Evolutionary conservation across 2,797 vertebrate genomes (phyloP), one percentile per base, ranked within the genome.

Genomic region (Xerus rutilus): DNA sequence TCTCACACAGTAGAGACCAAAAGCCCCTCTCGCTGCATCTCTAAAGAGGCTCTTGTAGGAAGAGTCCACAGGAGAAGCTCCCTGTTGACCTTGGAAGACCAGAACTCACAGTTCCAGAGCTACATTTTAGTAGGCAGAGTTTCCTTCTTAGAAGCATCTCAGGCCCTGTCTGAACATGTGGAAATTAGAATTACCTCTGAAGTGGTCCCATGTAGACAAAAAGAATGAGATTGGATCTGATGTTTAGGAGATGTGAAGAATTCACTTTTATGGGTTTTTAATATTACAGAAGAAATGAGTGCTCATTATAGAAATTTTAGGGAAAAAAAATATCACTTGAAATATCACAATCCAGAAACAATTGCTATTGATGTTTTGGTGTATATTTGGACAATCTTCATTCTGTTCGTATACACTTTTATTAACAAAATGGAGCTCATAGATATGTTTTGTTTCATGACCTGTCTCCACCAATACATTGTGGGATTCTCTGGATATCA

Each of bases 341-440:
- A 92, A 81, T 85, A 8, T 74, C n/a, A 49, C 45, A 92, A 43
- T 20, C 39, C 20, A 62, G 18, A 74, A 85, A 79, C 25, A 70
- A 78, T 74, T 59, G 28, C 69, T 91, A 0, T 82, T 76, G 67
- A 70, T 23, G 64, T 96, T 67, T 93, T 69, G 62, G 17, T 52
- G 0, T 69, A n/a, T 76, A 77, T 76, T 70, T 74, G 13, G 25
- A 39, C 23, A 7, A 14, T 39, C 47, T 73, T 78, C 49, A 23
- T 91, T 88, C 28, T 65, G 5, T 54, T 9, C 65, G 10, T 74
- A 65, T 84, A 62, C 7, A 39, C 88, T 78, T 82, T 84, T 59
- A 85, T 79, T 62, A 81, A 85, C 5, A 18, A 87, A 87, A 79
- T 78, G 14, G 28, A 85, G 67, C 15, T 62, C 59, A 39, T 30